These are phyloP conservation scores for Neotragus pygmaeus DNA, from an alignment of 2,113 vertebrate species.

Conservation along the genomic window DNA sequence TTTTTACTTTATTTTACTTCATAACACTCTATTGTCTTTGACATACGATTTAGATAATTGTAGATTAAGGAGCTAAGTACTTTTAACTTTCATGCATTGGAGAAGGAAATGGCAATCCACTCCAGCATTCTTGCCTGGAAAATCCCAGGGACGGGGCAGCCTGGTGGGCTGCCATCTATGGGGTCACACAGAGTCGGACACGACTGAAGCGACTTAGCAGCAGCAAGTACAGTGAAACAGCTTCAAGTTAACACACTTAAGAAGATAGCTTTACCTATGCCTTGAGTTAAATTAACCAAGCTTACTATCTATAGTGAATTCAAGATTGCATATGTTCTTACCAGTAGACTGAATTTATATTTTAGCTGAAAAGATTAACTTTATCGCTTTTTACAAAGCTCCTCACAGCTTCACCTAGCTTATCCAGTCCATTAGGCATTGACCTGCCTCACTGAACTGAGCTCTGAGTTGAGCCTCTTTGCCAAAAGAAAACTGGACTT, in stretches of 20 bases:
- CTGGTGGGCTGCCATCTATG: too few relatives aligned
- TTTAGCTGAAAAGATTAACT: constrained; percentile 23
- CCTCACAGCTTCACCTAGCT: not conserved
- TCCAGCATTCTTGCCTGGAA: too few relatives aligned
- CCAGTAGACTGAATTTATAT: not conserved
- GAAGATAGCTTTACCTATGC: not conserved
- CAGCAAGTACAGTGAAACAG: not conserved
- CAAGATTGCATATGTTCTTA: not conserved
- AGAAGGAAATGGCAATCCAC: too few relatives aligned
- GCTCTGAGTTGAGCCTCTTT: not conserved
- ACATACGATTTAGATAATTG: not conserved
- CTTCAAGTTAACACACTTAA: constrained; percentile 4
- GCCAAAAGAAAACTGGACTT: not conserved
- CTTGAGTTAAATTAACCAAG: constrained; percentile 14
- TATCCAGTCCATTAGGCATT: constrained; percentile 8
- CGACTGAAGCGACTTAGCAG: too few relatives aligned
- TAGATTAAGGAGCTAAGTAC: not conserved
- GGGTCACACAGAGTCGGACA: too few relatives aligned
- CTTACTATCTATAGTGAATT: not conserved
- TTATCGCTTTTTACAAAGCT: constrained; percentile 2
- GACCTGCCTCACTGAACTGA: not conserved
- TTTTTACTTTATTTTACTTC: too few relatives aligned
- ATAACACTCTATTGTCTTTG: too few relatives aligned
- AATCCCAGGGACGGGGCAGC: too few relatives aligned
- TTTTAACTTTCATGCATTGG: too few relatives aligned